Base-by-base conservation (phyloP, 2,888 invertebrate genomes). In the Ceratothoa steindachneri region DNA sequence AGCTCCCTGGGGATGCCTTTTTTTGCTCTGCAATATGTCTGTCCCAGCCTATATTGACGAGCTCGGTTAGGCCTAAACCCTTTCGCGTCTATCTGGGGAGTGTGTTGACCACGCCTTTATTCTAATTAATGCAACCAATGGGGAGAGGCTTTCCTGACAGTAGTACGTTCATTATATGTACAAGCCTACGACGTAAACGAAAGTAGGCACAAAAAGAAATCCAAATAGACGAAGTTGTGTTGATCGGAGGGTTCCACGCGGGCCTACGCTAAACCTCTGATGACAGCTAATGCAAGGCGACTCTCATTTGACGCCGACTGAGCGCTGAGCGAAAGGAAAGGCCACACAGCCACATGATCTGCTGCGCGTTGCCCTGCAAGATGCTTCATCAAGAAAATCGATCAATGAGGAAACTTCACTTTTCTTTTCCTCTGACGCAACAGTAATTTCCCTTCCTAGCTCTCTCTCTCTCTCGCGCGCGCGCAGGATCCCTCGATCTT, bases 311-410 rank as follows among this genome's bases (percentile, higher is more conserved):
- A n/a, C n/a, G n/a, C n/a, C n/a, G n/a, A n/a, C n/a, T n/a, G n/a
- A n/a, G n/a, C n/a, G n/a, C n/a, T n/a, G n/a, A n/a, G n/a, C n/a
- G n/a, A n/a, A n/a, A n/a, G n/a, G n/a, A n/a, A n/a, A n/a, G n/a
- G n/a, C n/a, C n/a, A n/a, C n/a, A n/a, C n/a, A n/a, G n/a, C n/a
- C n/a, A n/a, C n/a, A n/a, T n/a, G n/a, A n/a, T n/a, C n/a, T n/a
- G n/a, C n/a, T n/a, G 24, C 1, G 60, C 60, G 60, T 60, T 2
- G 60, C 60, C 27, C 60, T 60, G 60, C 60, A 60, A 55, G 60
- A 60, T 60, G 60, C 60, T 60, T 60, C 60, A 60, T 60, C 55
- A 60, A 60, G 60, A 60, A 60, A 60, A 60, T 60, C 60, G 60
- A 60, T 60, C 60, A 60, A 22, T 60, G 60, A 60, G 60, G 60